A percentile compares a stretch with the other conserved stretches of the same genome.
Evolutionary conservation across 2,888 invertebrate genomes (phyloP).

Genomic region (Cataglyphis rosenhaueri): DNA sequence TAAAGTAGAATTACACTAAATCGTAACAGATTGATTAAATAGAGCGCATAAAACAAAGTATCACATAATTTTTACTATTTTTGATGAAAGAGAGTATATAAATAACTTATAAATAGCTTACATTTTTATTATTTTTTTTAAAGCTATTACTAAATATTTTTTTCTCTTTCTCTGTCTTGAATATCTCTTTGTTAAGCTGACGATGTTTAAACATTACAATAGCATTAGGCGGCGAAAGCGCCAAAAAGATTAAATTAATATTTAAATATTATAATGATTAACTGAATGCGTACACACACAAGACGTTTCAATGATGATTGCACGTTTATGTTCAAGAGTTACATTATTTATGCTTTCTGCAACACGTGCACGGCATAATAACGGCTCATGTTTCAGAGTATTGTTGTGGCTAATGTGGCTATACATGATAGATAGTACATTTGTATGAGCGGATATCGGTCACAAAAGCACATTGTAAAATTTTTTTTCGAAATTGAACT

Average conservation of each 20-base stretch:
- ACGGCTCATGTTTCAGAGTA: neutral
- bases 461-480: slow-evolving; percentile 33
- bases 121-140: neutral
- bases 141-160: neutral
- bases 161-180: neutral
- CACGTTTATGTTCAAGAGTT: slow-evolving; percentile 1
- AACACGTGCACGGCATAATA: slow-evolving; percentile 18
- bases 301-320: slow-evolving; percentile 5
- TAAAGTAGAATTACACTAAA: neutral
- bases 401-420: slow-evolving; percentile 2
- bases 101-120: too few species aligned
- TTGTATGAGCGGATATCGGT: slow-evolving; percentile 39
- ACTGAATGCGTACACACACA: neutral
- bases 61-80: neutral
- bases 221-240: neutral
- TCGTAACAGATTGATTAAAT: neutral
- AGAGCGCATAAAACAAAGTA: neutral
- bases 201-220: neutral
- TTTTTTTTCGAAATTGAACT: slow-evolving; percentile 57
- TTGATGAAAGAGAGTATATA: neutral
- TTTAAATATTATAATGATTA: slow-evolving; percentile 1
- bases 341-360: slow-evolving; percentile 17
- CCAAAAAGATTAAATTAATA: slow-evolving; percentile 26
- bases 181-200: neutral
- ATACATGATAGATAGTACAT: neutral